A percentile compares a stretch with the other conserved stretches of the same genome.
Conservation (phyloP, 37 sponge, comb jelly and placozoan species). For the Aplysina aerophoba region DNA sequence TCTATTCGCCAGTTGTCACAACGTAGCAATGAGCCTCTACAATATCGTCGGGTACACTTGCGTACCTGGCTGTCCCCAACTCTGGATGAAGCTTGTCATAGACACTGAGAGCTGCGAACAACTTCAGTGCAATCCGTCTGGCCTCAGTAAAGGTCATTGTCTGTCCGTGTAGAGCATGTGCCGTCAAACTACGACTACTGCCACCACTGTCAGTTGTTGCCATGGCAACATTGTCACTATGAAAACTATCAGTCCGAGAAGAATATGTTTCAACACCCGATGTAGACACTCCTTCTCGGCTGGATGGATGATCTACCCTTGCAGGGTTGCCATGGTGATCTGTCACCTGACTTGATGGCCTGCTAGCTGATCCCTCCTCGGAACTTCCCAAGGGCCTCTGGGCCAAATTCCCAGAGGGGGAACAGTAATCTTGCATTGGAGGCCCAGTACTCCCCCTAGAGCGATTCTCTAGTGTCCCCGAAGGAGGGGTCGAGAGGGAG, state of each 20-base stretch:
- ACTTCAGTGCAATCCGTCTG: conserved; percentile 69
- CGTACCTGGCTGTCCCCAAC: conserved; percentile 37
- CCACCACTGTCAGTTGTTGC: conserved; percentile 20
- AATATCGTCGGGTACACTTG: too few relatives aligned
- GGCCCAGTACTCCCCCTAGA: not conserved
- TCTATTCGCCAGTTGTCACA: too few relatives aligned
- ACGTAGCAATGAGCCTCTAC: too few relatives aligned
- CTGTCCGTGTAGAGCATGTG: conserved; percentile 50
- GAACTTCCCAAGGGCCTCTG: conserved; percentile 15
- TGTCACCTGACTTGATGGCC: not conserved
- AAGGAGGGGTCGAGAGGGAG: conserved; percentile 22
- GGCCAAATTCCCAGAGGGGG: not conserved
- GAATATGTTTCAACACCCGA: conserved; percentile 32
- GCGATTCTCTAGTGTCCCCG: not conserved
- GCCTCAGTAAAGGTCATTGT: conserved; percentile 53
- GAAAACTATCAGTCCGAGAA: conserved; percentile 18
- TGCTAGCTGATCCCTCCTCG: conserved; percentile 9
- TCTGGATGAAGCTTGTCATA: conserved; percentile 63
- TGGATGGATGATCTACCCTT: not conserved
- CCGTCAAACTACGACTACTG: conserved; percentile 30
- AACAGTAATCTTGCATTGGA: not conserved
- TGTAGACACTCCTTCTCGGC: not conserved
- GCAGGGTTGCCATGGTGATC: not conserved
- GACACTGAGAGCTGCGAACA: conserved; percentile 65
- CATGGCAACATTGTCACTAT: conserved; percentile 1